A percentile compares a stretch with the other conserved stretches of the same genome.
These are phyloP conservation scores for Amorpha juglandis DNA, from an alignment of 2,888 invertebrate genomes.

Conservation along the genomic window DNA sequence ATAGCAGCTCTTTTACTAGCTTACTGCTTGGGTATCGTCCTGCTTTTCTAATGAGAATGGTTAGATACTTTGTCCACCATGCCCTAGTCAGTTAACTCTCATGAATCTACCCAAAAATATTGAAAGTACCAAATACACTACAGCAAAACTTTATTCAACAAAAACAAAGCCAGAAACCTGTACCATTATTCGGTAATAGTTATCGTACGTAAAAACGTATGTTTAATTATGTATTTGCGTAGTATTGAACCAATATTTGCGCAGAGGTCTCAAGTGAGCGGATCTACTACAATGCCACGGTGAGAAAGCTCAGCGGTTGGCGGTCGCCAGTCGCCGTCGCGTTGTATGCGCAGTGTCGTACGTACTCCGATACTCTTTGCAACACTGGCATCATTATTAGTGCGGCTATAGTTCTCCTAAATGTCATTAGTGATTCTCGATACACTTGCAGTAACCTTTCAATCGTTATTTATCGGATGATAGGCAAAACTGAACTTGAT, in stretches of 20 bases:
- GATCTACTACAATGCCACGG: conserved; percentile 70
- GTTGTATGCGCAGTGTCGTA: conserved; percentile 42
- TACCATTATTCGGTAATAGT: background rate
- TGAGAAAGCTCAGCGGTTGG: conserved; percentile 62
- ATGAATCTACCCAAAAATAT: too few relatives aligned
- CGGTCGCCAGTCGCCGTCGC: conserved; percentile 32
- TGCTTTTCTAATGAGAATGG: too few relatives aligned
- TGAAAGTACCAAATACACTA: background rate
- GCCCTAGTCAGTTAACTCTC: too few relatives aligned
- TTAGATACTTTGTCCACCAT: too few relatives aligned
- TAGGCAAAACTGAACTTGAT: background rate
- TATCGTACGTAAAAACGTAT: background rate
- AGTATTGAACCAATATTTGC: conserved; percentile 46
- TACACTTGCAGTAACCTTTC: too few relatives aligned
- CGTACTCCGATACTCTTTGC: conserved; percentile 61
- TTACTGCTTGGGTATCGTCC: too few relatives aligned
- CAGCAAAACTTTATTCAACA: background rate
- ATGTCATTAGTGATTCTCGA: conserved; percentile 45
- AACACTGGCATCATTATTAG: conserved; percentile 57
- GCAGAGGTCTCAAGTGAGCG: conserved; percentile 69
- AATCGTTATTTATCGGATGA: background rate
- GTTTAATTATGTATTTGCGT: conserved; percentile 26
- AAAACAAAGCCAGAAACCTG: background rate
- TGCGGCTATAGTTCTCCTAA: conserved; percentile 45
- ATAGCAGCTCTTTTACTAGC: too few relatives aligned